Conservation (phyloP, 2,888 invertebrate genomes). For the Tenthredo distinguenda region DNA sequence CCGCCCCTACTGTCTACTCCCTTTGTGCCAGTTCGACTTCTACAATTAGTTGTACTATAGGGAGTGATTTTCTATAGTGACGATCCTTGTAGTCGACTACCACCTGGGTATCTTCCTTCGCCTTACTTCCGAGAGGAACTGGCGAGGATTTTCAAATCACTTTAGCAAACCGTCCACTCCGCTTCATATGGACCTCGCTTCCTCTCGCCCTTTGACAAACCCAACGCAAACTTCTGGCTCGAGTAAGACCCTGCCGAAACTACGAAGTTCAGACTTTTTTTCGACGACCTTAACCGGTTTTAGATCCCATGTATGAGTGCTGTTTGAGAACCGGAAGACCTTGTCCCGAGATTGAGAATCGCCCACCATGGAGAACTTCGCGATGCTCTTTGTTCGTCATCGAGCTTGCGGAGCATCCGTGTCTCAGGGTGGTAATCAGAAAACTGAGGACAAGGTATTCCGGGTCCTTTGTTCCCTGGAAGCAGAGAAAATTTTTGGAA, state of each 20-base stretch:
- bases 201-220: not conserved
- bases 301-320: not conserved
- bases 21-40: constrained; percentile 39
- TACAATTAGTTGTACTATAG: constrained; percentile 45
- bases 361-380: not conserved
- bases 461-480: not conserved
- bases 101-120: not conserved
- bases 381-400: not conserved
- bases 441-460: not conserved
- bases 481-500: not conserved
- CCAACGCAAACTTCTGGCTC: not conserved
- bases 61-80: constrained; percentile 49
- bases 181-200: not conserved
- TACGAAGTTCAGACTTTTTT: not conserved
- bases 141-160: not conserved
- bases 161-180: not conserved
- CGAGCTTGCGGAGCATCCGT: too few relatives aligned
- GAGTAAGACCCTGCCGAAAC: not conserved
- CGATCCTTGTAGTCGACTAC: not conserved
- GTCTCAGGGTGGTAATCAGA: too few relatives aligned
- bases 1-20: constrained; percentile 16
- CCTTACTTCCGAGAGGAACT: not conserved
- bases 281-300: not conserved
- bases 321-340: not conserved
- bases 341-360: not conserved